Conservation (phyloP, 1,140 invertebrate species). For the Chrysopa pallens region DNA sequence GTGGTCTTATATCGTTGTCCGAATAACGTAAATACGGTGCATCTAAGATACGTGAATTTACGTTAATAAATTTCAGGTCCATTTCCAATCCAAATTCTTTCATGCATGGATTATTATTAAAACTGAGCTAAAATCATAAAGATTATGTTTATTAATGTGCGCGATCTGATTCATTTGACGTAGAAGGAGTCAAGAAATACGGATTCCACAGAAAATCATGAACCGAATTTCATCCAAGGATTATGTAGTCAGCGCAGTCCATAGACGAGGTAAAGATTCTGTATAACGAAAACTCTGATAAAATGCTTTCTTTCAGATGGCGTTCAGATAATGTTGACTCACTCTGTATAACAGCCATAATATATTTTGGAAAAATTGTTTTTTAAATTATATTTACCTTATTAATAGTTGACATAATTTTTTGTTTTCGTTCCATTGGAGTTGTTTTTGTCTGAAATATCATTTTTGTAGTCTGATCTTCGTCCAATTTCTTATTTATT, state of each 20-base stretch:
- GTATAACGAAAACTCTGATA: too few relatives aligned
- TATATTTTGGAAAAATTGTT: too few relatives aligned
- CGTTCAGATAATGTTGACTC: too few relatives aligned
- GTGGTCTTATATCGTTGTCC: constrained; percentile 7
- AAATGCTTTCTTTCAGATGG: too few relatives aligned
- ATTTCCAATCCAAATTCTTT: constrained; percentile 39
- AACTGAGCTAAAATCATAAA: constrained; percentile 16
- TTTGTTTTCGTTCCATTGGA: constrained; percentile 33
- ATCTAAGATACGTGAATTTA: constrained; percentile 32
- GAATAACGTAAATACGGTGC: constrained; percentile 33
- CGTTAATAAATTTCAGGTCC: constrained; percentile 27
- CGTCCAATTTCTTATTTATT: constrained; percentile 27
- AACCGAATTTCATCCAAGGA: too few relatives aligned
- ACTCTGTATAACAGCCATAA: too few relatives aligned
- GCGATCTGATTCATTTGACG: too few relatives aligned
- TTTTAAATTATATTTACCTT: constrained; percentile 9
- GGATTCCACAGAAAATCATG: too few relatives aligned
- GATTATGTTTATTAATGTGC: too few relatives aligned
- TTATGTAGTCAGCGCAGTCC: too few relatives aligned
- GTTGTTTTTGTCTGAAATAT: constrained; percentile 42
- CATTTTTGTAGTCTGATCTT: constrained; percentile 41
- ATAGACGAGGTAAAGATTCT: too few relatives aligned
- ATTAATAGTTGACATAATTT: constrained; percentile 37
- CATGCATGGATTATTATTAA: constrained; percentile 27
- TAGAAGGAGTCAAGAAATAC: too few relatives aligned